These are phyloP conservation scores for Camptogramma bilineatum DNA, from an alignment of 2,888 invertebrate species.

Conservation along the genomic window DNA sequence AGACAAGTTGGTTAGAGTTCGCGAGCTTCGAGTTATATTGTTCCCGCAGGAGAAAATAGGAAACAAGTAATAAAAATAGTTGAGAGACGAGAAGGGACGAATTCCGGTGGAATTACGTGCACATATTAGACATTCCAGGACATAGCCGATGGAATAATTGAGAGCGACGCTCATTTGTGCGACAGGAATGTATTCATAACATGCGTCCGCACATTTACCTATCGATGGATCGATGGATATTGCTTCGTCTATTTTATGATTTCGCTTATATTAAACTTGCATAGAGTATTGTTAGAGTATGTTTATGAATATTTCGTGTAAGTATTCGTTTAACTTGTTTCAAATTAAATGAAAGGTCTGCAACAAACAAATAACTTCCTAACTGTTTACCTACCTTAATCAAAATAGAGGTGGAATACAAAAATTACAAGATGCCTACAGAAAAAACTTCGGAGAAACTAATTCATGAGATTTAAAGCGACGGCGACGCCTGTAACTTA, in stretches of 20 bases:
- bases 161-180: conserved; percentile 64
- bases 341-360: too few species aligned
- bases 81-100: conserved; percentile 75
- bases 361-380: too few species aligned
- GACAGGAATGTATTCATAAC: conserved; percentile 52
- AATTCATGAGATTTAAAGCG: not conserved
- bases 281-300: not conserved
- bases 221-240: conserved; percentile 23
- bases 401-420: too few species aligned
- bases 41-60: conserved; percentile 80
- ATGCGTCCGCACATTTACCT: conserved; percentile 40
- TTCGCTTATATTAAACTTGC: too few species aligned
- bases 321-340: too few species aligned
- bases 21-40: conserved; percentile 76
- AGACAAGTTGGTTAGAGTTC: conserved; percentile 75
- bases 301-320: too few species aligned
- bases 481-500: conserved; percentile 7
- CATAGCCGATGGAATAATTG: conserved; percentile 78
- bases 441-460: not conserved
- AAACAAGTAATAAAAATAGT: conserved; percentile 85
- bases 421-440: not conserved
- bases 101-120: conserved; percentile 84
- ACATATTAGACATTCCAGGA: conserved; percentile 84
- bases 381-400: too few species aligned
- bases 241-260: not conserved